phyloP scores from a whole-genome alignment of 2,888 invertebrate species.

The Listrodromus nycthemerus region DNA sequence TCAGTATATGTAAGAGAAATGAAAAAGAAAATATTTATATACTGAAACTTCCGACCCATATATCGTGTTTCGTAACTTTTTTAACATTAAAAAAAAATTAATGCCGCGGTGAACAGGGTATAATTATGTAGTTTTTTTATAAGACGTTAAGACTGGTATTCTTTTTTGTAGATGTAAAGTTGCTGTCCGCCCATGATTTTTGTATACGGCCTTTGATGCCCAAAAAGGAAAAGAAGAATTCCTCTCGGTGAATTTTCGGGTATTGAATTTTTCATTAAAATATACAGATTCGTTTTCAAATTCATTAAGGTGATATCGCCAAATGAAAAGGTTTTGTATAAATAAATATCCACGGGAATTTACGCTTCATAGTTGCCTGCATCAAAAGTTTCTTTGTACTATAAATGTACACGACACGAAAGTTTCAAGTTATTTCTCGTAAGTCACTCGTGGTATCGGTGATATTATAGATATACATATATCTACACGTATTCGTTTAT shows the following conservation, averaged over 20 bases:
- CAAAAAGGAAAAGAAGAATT: constrained; percentile 1
- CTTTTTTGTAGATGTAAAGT: constrained; percentile 57
- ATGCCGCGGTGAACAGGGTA: constrained; percentile 8
- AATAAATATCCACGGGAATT: constrained; percentile 10
- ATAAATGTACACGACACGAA: constrained; percentile 38
- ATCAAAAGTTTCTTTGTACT: constrained; percentile 35
- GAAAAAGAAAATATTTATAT: constrained; percentile 43
- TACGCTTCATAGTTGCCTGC: constrained; percentile 17
- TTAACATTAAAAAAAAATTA: constrained; percentile 15
- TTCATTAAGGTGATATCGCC: constrained; percentile 5
- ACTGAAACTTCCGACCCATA: constrained; percentile 36
- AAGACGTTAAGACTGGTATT: constrained; percentile 27
- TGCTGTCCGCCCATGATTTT: constrained; percentile 26
- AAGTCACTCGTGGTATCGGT: constrained; percentile 62
- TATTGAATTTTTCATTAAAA: constrained; percentile 27
- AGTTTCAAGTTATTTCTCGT: constrained; percentile 46
- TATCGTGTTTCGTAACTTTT: constrained; percentile 22
- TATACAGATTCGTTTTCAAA: constrained; percentile 24
- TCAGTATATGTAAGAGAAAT: constrained; percentile 20
- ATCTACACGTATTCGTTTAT: constrained; percentile 50
- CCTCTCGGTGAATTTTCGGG: neutral
- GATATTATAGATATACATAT: constrained; percentile 49
- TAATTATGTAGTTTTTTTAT: constrained; percentile 30
- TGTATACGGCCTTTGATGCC: neutral
- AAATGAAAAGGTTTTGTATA: neutral